These are phyloP conservation scores for Melanostoma mellinum DNA, from an alignment of 2,888 invertebrate genomes.

Conservation along the genomic window DNA sequence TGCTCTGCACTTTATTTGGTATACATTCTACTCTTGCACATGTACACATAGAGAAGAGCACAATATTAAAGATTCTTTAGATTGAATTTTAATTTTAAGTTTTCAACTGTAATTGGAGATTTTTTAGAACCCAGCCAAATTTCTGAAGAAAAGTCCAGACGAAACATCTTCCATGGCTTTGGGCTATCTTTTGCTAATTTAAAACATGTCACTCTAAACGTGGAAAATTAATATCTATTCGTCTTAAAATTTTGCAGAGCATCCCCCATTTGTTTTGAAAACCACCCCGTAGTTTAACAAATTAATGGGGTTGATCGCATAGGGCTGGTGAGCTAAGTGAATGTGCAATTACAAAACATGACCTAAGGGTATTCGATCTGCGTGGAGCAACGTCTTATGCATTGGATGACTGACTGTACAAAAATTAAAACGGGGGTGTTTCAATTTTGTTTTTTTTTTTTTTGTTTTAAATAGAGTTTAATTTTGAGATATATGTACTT, in stretches of 20 bases:
- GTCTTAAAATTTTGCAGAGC: conserved; percentile 4
- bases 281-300: not conserved
- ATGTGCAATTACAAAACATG: conserved; percentile 60
- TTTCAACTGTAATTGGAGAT: conserved; percentile 46
- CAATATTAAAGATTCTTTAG: conserved; percentile 11
- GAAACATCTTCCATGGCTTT: conserved; percentile 31
- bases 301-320: not conserved
- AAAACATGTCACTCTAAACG: conserved; percentile 64
- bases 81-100: conserved; percentile 63
- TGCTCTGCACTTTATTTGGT: conserved; percentile 26
- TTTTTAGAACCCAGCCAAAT: not conserved
- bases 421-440: not conserved
- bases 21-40: conserved; percentile 15
- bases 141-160: not conserved
- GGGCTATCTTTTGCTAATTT: conserved; percentile 41
- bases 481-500: conserved; percentile 8
- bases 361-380: conserved; percentile 47
- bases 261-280: not conserved
- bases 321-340: conserved; percentile 40
- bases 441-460: conserved; percentile 29
- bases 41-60: not conserved
- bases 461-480: conserved; percentile 46
- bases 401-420: not conserved
- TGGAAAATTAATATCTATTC: conserved; percentile 44
- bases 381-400: conserved; percentile 40